Base-by-base conservation (phyloP, 2,113 vertebrate species). In the Lamprotornis superbus region DNA sequence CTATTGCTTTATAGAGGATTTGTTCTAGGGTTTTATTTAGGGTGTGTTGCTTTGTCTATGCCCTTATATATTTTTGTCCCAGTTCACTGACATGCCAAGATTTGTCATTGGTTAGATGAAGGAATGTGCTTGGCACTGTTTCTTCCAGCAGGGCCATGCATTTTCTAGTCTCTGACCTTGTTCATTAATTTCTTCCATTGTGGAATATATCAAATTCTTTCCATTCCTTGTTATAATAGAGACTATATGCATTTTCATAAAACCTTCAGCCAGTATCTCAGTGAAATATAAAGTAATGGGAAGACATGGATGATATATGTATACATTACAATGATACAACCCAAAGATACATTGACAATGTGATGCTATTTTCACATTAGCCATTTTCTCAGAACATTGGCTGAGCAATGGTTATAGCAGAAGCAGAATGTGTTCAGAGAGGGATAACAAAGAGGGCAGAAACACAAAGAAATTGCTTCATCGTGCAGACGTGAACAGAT, bases 341-440 rank as follows among this genome's bases (percentile, higher is more conserved):
- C 20, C 50, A 88, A 82, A 88, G 88, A 94, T 37, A 83, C 68
- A 83, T 46, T 46, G 28, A 31, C 40, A 76, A 14, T 40, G 37
- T 0, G 0, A 33, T 64, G 22, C 15, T 71, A 31, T 75, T 37
- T 93, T 79, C 74, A 60, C 37, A 59, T 83, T 57, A 93, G 3
- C 53, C n/a, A 46, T 83, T 95, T 94, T 83, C 65, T 64, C 69
- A 63, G 85, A 90, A 91, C 68, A 52, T 39, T 93, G 78, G 35
- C 44, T 91, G 47, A 84, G 42, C 21, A 23, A 42, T 69, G 22
- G 30, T 76, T 90, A 31, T 61, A 75, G 35, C 49, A 68, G 44
- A 81, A 94, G 35, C 12, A 25, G 68, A 78, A 90, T 31, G 9
- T 64, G 17, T 69, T 93, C 65, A 87, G 31, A 63, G 42, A 73